A percentile compares a stretch with the other conserved stretches of the same genome.
Evolutionary conservation across 2,888 invertebrate genomes (phyloP).

Genomic region (Andrena minutula): DNA sequence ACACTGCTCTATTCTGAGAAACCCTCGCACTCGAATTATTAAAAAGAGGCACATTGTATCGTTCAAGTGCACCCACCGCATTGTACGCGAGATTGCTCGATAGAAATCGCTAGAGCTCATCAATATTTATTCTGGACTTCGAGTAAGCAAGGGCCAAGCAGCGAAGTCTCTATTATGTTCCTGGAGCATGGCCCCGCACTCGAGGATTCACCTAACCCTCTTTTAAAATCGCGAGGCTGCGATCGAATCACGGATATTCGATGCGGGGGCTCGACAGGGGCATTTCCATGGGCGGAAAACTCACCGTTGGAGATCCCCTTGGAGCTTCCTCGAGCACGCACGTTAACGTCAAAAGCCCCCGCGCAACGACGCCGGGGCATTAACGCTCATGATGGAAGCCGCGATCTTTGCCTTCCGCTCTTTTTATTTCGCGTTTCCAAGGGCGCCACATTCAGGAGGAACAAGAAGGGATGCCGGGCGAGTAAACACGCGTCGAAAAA

Average conservation of each 20-base stretch:
- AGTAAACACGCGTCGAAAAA: conserved; percentile 53
- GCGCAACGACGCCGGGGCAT: conserved; percentile 48
- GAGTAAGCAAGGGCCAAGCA: not conserved
- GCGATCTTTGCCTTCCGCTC: conserved; percentile 51
- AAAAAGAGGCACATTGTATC: not conserved
- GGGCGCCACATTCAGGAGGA: conserved; percentile 41
- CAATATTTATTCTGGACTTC: conserved; percentile 15
- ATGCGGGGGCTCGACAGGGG: conserved; percentile 18
- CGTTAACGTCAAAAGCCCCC: conserved; percentile 60
- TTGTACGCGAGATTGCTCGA: not conserved
- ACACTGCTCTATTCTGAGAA: too few relatives aligned
- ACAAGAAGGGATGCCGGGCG: conserved; percentile 30
- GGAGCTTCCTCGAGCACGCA: conserved; percentile 54
- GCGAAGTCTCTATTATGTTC: conserved; percentile 11
- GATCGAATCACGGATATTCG: conserved; percentile 42
- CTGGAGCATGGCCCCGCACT: conserved; percentile 5
- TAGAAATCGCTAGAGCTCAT: not conserved
- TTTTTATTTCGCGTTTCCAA: conserved; percentile 56
- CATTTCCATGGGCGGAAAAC: conserved; percentile 43
- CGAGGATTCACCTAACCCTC: conserved; percentile 17
- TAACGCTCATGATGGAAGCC: conserved; percentile 55
- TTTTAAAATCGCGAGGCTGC: conserved; percentile 25
- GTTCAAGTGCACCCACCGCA: too few relatives aligned
- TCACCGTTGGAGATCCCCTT: conserved; percentile 45
- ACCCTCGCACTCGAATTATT: too few relatives aligned